These are phyloP conservation scores for Penaeus indicus DNA, from an alignment of 1,140 invertebrate genomes.

Conservation along the genomic window DNA sequence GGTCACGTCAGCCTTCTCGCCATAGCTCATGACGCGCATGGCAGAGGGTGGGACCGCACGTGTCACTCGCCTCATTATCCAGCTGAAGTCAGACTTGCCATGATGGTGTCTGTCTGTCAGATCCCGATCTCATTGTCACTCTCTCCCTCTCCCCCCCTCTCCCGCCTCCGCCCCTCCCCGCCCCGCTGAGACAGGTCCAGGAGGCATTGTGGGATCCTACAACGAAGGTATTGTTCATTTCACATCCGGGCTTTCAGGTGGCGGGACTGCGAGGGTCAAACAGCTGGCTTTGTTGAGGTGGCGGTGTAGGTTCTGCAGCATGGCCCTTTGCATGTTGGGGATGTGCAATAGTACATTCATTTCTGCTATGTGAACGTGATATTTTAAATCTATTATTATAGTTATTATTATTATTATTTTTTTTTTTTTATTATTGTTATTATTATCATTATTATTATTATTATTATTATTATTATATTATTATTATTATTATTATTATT, in stretches of 20 bases:
- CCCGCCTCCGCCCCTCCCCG: slow-evolving; percentile 27
- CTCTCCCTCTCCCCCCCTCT: not conserved
- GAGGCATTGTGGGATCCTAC: slow-evolving; percentile 66
- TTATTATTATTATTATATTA: slow-evolving; percentile 25
- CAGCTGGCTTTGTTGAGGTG: not conserved
- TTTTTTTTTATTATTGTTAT: too few relatives aligned
- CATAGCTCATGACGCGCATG: too few relatives aligned
- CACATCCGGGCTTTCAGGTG: slow-evolving; percentile 25
- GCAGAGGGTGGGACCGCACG: too few relatives aligned
- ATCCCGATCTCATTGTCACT: not conserved
- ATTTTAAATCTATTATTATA: not conserved
- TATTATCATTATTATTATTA: slow-evolving; percentile 21
- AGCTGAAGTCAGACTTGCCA: too few relatives aligned
- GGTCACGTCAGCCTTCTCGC: too few relatives aligned
- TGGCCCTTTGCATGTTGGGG: too few relatives aligned
- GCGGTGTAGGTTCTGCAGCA: too few relatives aligned
- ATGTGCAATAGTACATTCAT: too few relatives aligned
- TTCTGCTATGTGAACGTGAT: too few relatives aligned
- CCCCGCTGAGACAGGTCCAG: slow-evolving; percentile 50
- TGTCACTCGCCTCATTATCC: too few relatives aligned
- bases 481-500: not conserved
- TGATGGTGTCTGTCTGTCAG: not conserved
- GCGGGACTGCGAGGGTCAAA: too few relatives aligned
- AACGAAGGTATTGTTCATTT: slow-evolving; percentile 60
- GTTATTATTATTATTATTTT: too few relatives aligned